phyloP scores from a whole-genome alignment of 1,140 invertebrate species.

The Eriocheir sinensis region DNA sequence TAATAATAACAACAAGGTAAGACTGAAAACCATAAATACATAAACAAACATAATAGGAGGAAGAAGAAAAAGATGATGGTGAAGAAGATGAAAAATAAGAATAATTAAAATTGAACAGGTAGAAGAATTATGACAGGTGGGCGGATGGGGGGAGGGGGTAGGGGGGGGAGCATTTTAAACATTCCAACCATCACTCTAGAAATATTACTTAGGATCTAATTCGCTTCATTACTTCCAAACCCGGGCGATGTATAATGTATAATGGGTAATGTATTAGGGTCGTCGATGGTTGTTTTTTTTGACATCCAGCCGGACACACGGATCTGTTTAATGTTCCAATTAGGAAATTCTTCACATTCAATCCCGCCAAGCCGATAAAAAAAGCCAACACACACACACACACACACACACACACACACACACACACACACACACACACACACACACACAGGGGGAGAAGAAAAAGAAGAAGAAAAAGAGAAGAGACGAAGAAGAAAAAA shows the following conservation, averaged over 20 bases:
- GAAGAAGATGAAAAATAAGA: not conserved
- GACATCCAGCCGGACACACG: not conserved
- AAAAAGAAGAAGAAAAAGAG: too few relatives aligned
- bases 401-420: too few relatives aligned
- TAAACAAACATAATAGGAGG: too few relatives aligned
- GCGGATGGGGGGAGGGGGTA: not conserved
- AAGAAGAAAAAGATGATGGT: not conserved
- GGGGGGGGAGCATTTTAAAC: not conserved
- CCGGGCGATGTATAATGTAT: conserved; percentile 39
- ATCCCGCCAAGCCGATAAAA: not conserved
- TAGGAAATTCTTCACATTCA: conserved; percentile 62
- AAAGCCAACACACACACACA: too few relatives aligned
- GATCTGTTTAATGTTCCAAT: conserved; percentile 44
- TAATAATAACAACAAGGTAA: too few relatives aligned
- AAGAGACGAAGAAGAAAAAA: too few relatives aligned
- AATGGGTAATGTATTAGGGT: conserved; percentile 43
- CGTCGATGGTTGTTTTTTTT: not conserved
- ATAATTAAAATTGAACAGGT: too few relatives aligned
- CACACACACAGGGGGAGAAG: too few relatives aligned
- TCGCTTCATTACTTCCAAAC: not conserved
- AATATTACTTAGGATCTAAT: not conserved
- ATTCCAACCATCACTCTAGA: not conserved
- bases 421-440: too few relatives aligned
- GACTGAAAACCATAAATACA: too few relatives aligned
- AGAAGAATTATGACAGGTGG: too few relatives aligned